phyloP scores from a whole-genome alignment of 2,888 invertebrate species.

The Sinopyrophorus schimmeli region DNA sequence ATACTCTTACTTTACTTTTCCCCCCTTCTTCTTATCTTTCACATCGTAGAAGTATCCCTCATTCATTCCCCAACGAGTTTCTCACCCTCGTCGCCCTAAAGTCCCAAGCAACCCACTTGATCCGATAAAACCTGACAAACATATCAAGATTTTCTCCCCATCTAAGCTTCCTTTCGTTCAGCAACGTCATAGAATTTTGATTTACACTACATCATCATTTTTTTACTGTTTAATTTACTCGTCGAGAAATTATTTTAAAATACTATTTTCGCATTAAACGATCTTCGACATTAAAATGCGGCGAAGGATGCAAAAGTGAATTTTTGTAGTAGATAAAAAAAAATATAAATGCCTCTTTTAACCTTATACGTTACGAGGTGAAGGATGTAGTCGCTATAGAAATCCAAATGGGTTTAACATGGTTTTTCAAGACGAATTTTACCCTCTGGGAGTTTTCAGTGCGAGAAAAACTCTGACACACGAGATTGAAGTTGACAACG shows the following conservation, averaged over 20 bases:
- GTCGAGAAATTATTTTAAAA: no score
- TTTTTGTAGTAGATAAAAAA: no score
- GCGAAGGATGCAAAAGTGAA: no score
- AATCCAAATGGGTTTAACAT: slow-evolving; percentile 9
- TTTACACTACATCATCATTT: slow-evolving; percentile 34
- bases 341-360: no score
- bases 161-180: slow-evolving; percentile 35
- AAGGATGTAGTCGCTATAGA: background rate
- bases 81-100: slow-evolving; percentile 23
- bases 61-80: slow-evolving; percentile 26
- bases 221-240: no score
- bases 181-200: slow-evolving; percentile 38
- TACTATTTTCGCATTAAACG: no score
- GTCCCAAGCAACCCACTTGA: slow-evolving; percentile 46
- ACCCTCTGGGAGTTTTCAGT: slow-evolving; percentile 9
- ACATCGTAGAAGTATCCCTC: slow-evolving; percentile 28
- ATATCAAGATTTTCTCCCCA: slow-evolving; percentile 50
- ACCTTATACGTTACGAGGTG: no score
- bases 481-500: slow-evolving; percentile 19
- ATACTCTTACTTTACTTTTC: slow-evolving; percentile 19
- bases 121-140: slow-evolving; percentile 54
- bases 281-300: no score
- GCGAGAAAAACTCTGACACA: slow-evolving; percentile 15
- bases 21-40: slow-evolving; percentile 25
- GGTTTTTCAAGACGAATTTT: slow-evolving; percentile 18